Conservation (phyloP, 2,797 vertebrate genomes). For the Silurus lanzhouensis region DNA sequence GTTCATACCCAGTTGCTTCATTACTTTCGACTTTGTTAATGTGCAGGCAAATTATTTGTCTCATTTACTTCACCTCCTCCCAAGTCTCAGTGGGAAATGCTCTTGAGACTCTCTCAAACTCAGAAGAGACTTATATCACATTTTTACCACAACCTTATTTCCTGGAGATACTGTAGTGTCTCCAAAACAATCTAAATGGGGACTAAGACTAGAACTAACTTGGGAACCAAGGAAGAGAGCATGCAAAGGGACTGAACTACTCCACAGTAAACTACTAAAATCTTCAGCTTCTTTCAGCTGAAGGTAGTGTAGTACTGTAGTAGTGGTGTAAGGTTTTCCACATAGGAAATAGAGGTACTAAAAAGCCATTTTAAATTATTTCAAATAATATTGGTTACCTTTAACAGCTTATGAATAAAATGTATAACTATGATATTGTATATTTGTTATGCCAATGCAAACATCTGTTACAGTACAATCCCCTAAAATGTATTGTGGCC, state of each 20-base stretch:
- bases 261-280: background rate
- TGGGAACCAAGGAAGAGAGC: background rate
- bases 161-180: conserved; percentile 1
- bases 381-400: background rate
- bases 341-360: background rate
- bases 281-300: background rate
- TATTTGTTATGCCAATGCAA: too few species aligned
- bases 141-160: conserved; percentile 19
- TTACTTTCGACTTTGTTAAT: conserved; percentile 2
- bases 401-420: background rate
- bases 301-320: background rate
- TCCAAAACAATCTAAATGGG: conserved; percentile 15
- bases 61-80: conserved; percentile 5
- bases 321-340: background rate
- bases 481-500: too few species aligned
- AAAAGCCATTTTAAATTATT: background rate
- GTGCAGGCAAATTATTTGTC: conserved; percentile 5
- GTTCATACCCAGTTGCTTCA: conserved; percentile 17
- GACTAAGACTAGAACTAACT: background rate
- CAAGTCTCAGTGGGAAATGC: conserved; percentile 1
- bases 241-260: background rate
- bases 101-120: conserved; percentile 5
- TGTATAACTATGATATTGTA: background rate
- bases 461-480: too few species aligned
- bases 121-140: background rate